Base-by-base conservation (phyloP, 64 coral and sea anemone species). In the Montipora efflorescens region DNA sequence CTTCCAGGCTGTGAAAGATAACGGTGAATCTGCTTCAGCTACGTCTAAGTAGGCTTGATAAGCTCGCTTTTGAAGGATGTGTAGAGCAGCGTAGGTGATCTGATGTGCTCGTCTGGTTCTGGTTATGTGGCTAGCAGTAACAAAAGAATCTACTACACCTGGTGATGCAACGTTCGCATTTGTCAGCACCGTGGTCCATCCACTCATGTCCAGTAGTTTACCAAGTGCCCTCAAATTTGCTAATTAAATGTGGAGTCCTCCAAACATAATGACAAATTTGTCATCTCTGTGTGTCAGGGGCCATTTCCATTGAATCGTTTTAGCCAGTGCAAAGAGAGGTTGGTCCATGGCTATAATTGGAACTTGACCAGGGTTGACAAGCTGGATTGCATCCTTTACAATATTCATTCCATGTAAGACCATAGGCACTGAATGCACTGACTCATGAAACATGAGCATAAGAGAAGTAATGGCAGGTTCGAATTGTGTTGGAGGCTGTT, bases 71-170 rank as follows among this genome's bases (percentile, higher is more conserved):
- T 43, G 19, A 8, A 88, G 70, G 21, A 75, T 11, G 28, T 88
- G 19, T 12, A 88, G 86, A 88, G 59, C 47, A 48, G 86, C 86
- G 14, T 59, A 59, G 62, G 86, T 88, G 11, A 88, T 67, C 46
- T 88, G 86, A 50, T 88, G 86, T 48, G 86, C 86, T 11, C 16
- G 86, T 51, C 86, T 46, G 36, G 86, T 88, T 52, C 70, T 43
- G 9, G 86, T 88, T n/a, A 88, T 25, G 46, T 88, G 68, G 45
- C 69, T 88, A 12, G 11, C 20, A 23, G 53, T 68, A 22, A 86
- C 10, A 25, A 86, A 86, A 8, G 82, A 86, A 66, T 86, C 59
- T 18, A 45, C 4, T 45, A 75, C 47, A 45, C 86, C 86, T 88
- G 59, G 67, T 7, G 67, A 69, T 47, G 86, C 86, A 49, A 88